Evolutionary conservation across 2,113 vertebrate genomes (phyloP), one percentile per base, ranked within the genome.

Genomic region (Vimba vimba): DNA sequence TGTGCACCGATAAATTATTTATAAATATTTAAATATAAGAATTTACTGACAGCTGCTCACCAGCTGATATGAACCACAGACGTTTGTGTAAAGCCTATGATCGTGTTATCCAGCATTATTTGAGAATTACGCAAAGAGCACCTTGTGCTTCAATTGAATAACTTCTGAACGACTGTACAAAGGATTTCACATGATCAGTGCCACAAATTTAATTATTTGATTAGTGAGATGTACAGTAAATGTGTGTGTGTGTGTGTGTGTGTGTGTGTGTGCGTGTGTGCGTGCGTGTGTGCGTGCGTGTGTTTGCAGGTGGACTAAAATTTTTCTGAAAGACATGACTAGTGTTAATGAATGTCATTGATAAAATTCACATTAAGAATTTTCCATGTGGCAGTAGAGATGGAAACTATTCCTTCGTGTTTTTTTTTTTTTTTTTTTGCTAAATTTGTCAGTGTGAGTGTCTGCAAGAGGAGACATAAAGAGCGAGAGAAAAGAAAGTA

Each of bases 311-410:
- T 47, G 23, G 43, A 17, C n/a, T 1, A 62, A 62, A 2, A 23
- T 64, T 15, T 50, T 23, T 68, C 25, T 33, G 52, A 23, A 13
- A 12, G 25, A 60, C 39, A 13, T 27, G 57, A 88, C 85, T 92
- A 82, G 47, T 59, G 83, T 71, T 55, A 47, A 84, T 30, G 1
- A 86, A 90, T 90, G 86, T 86, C 84, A 64, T 79, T 86, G 91
- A 92, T 91, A 85, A 91, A 91, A 91, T 84, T 87, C 82, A 23
- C 19, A 79, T 79, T 59, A 47, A n/a, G 55, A n/a, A 64, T 50
- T 85, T 68, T 36, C 47, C 62, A 23, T 13, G 30, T 90, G 89
- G 91, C 88, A 90, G 57, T 69, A 86, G 55, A 59, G 30, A n/a
- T 57, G 52, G 50, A 21, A 62, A 77, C 13, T 50, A 12, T 75